These are phyloP conservation scores for Solea solea DNA, from an alignment of 2,113 vertebrate species.

Conservation along the genomic window DNA sequence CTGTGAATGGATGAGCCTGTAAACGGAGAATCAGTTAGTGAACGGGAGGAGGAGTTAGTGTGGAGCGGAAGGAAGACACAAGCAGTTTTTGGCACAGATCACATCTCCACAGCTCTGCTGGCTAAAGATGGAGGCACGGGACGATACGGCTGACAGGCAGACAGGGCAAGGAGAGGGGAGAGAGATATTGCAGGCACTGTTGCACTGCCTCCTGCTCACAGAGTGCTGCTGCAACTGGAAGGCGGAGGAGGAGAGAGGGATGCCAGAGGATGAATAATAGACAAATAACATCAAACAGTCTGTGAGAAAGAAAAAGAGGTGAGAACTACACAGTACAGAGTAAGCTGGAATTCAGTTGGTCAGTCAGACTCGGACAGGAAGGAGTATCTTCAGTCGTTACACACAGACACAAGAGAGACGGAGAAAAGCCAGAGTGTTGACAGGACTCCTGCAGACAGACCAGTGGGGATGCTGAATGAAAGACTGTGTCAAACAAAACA, in stretches of 20 bases:
- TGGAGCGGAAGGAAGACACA: conserved; percentile 44
- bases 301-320: conserved; percentile 26
- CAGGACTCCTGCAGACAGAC: conserved; percentile 65
- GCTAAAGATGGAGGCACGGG: conserved; percentile 59
- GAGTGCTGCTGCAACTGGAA: conserved; percentile 58
- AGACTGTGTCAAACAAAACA: conserved; percentile 64
- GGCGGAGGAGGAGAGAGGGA: conserved; percentile 6
- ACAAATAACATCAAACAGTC: conserved; percentile 54
- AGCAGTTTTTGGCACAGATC: conserved; percentile 58
- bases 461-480: conserved; percentile 75
- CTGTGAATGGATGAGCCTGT: conserved; percentile 60
- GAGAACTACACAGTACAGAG: conserved; percentile 57
- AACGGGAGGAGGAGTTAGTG: conserved; percentile 68
- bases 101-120: conserved; percentile 50
- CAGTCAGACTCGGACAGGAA: conserved; percentile 57
- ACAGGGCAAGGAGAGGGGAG: conserved; percentile 33
- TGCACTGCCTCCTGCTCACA: conserved; percentile 55
- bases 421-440: conserved; percentile 42
- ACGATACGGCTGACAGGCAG: conserved; percentile 44
- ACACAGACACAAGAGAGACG: conserved; percentile 36
- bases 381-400: conserved; percentile 46
- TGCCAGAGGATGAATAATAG: conserved; percentile 51
- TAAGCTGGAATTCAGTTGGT: conserved; percentile 58
- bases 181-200: conserved; percentile 52
- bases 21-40: conserved; percentile 62